Evolutionary conservation across 2,888 invertebrate species (phyloP).

Genomic region (Mythimna impura): DNA sequence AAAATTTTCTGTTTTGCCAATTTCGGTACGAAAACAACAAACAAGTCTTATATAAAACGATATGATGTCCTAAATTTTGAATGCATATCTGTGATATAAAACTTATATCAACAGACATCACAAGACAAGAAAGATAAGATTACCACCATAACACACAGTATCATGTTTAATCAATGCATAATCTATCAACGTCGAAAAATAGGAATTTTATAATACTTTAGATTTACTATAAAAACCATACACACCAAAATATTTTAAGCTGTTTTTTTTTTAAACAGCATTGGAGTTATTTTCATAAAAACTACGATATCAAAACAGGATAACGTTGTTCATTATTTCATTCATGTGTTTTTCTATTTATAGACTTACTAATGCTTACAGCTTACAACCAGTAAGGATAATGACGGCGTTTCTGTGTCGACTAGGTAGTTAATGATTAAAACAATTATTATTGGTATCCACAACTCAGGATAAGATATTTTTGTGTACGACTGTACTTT

Average conservation of each 20-base stretch:
- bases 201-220: neutral
- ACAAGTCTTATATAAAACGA: conserved; percentile 8
- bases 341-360: conserved; percentile 47
- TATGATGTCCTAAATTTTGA: conserved; percentile 22
- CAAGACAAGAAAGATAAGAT: conserved; percentile 46
- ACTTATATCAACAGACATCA: conserved; percentile 28
- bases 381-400: conserved; percentile 23
- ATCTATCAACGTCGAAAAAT: conserved; percentile 49
- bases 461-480: conserved; percentile 15
- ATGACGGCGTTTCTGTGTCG: conserved; percentile 9
- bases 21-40: conserved; percentile 16
- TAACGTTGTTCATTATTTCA: conserved; percentile 30
- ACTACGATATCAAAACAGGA: conserved; percentile 11
- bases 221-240: too few relatives aligned
- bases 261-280: neutral
- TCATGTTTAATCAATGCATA: conserved; percentile 39
- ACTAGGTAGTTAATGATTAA: conserved; percentile 17
- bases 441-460: conserved; percentile 16
- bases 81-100: conserved; percentile 37
- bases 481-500: conserved; percentile 34
- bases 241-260: too few relatives aligned
- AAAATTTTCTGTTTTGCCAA: conserved; percentile 18
- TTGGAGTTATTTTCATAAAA: conserved; percentile 3
- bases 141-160: conserved; percentile 47
- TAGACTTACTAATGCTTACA: conserved; percentile 17